These are phyloP conservation scores for Cynaeus angustus DNA, from an alignment of 2,888 invertebrate species.

Conservation along the genomic window DNA sequence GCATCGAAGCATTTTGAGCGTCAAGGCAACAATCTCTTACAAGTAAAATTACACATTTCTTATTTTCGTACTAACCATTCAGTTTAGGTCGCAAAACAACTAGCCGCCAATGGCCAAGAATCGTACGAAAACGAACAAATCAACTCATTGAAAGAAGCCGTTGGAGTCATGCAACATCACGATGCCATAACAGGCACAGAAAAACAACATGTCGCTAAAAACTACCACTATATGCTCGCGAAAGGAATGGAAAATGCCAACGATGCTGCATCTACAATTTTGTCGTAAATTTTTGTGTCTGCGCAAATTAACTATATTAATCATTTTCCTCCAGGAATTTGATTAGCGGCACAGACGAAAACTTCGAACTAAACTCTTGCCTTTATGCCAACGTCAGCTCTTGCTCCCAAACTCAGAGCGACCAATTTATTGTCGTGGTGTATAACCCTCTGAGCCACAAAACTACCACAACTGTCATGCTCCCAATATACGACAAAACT, in stretches of 20 bases:
- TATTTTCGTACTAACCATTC: too few relatives aligned
- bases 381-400: slow-evolving; percentile 77
- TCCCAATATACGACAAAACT: slow-evolving; percentile 69
- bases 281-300: too few relatives aligned
- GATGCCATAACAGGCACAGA: slow-evolving; percentile 93
- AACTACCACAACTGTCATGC: slow-evolving; percentile 13
- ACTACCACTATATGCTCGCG: slow-evolving; percentile 75
- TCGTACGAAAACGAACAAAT: slow-evolving; percentile 19
- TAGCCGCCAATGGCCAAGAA: slow-evolving; percentile 9
- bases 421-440: slow-evolving; percentile 74
- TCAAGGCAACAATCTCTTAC: slow-evolving; percentile 81
- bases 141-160: slow-evolving; percentile 77
- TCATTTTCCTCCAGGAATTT: slow-evolving; percentile 17
- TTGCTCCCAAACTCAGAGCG: slow-evolving; percentile 74
- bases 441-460: slow-evolving; percentile 78
- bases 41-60: slow-evolving; percentile 5
- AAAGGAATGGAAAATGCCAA: slow-evolving; percentile 13
- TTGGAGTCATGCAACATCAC: slow-evolving; percentile 94
- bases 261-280: slow-evolving; percentile 6
- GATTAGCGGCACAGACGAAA: slow-evolving; percentile 8
- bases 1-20: slow-evolving; percentile 85
- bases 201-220: slow-evolving; percentile 88
- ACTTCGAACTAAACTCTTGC: slow-evolving; percentile 71
- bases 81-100: slow-evolving; percentile 32
- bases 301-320: too few relatives aligned